These are phyloP conservation scores for Parazoanthus atlanticus DNA, from an alignment of 92 coral and sea anemone species.

Conservation along the genomic window DNA sequence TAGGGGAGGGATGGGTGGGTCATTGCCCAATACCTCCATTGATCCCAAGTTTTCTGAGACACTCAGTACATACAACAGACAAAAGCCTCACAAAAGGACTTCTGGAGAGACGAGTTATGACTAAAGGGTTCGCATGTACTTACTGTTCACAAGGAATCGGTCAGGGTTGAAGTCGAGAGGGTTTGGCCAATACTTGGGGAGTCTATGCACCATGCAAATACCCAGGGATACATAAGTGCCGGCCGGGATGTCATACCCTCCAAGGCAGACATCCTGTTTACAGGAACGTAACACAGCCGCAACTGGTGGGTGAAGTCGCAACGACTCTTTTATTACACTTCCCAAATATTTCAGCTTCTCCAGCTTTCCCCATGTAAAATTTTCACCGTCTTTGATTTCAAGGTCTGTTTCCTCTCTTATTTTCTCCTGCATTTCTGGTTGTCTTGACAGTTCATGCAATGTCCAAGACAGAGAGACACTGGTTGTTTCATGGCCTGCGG, in stretches of 20 bases:
- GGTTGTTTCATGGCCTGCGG: constrained; percentile 82
- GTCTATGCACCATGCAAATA: constrained; percentile 53
- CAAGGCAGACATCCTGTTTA: constrained; percentile 53
- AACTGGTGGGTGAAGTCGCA: constrained; percentile 70
- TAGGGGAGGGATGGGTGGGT: no score
- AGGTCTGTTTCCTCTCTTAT: constrained; percentile 49
- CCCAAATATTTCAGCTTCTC: constrained; percentile 70
- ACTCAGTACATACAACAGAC: not conserved
- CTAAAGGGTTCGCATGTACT: not conserved
- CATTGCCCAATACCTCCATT: no score
- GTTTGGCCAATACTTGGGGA: constrained; percentile 67
- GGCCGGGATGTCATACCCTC: constrained; percentile 65
- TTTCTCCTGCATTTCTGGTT: constrained; percentile 66
- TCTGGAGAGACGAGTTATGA: not conserved
- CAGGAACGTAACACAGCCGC: constrained; percentile 26
- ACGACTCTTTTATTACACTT: constrained; percentile 70
- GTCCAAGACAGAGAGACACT: constrained; percentile 74
- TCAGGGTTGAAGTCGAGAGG: constrained; percentile 71
- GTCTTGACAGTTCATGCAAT: constrained; percentile 65
- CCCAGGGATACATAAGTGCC: constrained; percentile 59
- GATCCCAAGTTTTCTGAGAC: not conserved
- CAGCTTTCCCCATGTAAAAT: constrained; percentile 58
- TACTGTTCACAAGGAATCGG: constrained; percentile 60
- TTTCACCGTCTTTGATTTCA: constrained; percentile 41
- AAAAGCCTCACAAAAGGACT: no score